These are phyloP conservation scores for Spilogale gracilis DNA, from an alignment of 2,113 vertebrate genomes.

Conservation along the genomic window DNA sequence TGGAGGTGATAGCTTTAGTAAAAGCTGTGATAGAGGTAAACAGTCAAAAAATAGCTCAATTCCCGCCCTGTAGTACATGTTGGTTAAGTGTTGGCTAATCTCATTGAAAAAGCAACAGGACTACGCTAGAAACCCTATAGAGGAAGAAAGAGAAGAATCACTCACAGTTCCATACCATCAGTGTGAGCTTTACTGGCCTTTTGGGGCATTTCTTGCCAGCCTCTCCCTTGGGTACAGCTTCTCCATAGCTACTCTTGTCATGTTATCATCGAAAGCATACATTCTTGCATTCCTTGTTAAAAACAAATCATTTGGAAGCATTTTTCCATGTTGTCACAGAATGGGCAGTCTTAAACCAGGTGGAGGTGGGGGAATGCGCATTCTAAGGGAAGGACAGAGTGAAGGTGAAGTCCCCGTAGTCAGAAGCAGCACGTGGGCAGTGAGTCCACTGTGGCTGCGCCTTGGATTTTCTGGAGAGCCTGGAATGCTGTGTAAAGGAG, in stretches of 20 bases:
- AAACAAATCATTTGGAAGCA: conserved; percentile 20
- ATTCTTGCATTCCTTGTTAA: neutral
- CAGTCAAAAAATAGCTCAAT: neutral
- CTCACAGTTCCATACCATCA: neutral
- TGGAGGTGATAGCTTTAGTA: neutral
- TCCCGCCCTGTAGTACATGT: neutral
- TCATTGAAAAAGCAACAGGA: neutral
- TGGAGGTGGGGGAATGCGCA: neutral
- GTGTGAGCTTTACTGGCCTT: neutral
- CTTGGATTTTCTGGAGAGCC: neutral
- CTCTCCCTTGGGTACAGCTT: neutral
- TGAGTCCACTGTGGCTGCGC: neutral
- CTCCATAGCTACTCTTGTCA: neutral
- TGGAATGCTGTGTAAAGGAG: neutral
- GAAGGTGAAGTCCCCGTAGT: neutral
- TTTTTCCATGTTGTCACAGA: neutral
- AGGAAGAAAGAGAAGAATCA: neutral
- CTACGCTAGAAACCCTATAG: neutral
- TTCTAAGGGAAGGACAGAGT: neutral
- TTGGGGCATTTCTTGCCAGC: neutral
- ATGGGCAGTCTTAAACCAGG: neutral
- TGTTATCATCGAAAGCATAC: neutral
- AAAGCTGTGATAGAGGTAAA: neutral
- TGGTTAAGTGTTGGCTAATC: neutral
- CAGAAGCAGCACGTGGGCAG: neutral